Percentiles rank a stretch among this genome's conserved stretches.
Conservation (phyloP, 2,888 invertebrate genomes). For the Spodoptera exigua region DNA sequence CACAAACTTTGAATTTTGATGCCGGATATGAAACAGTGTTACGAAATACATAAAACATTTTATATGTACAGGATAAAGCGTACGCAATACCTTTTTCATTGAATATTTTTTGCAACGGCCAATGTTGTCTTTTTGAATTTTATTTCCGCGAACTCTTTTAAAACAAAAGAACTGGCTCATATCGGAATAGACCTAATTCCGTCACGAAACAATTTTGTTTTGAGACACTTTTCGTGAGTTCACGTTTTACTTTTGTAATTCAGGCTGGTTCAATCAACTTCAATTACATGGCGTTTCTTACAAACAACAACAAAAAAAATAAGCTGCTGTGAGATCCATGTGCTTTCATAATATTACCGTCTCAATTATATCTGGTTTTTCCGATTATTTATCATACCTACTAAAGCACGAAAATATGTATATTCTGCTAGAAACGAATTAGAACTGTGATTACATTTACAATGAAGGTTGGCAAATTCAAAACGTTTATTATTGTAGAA, state of each 20-base stretch:
- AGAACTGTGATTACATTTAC: no score
- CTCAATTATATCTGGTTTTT: not conserved
- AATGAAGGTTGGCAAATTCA: no score
- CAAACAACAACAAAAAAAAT: constrained; percentile 20
- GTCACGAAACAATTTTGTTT: constrained; percentile 59
- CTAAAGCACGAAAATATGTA: no score
- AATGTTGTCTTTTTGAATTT: constrained; percentile 11
- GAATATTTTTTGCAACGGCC: constrained; percentile 3
- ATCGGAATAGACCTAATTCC: constrained; percentile 34
- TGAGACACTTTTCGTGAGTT: constrained; percentile 59
- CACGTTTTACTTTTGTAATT: constrained; percentile 51
- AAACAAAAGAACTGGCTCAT: constrained; percentile 39
- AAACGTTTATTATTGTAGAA: no score
- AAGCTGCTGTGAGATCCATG: not conserved
- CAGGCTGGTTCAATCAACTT: constrained; percentile 48
- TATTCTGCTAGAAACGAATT: no score
- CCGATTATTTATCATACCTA: not conserved
- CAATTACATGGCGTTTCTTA: constrained; percentile 61
- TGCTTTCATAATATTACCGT: not conserved
- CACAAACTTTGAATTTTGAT: constrained; percentile 50
- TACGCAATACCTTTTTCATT: constrained; percentile 39
- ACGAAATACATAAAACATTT: constrained; percentile 43
- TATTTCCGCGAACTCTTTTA: constrained; percentile 36
- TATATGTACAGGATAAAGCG: constrained; percentile 19
- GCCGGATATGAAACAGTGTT: constrained; percentile 50